Conservation (phyloP, 2,113 vertebrate genomes). For the Myodes glareolus region DNA sequence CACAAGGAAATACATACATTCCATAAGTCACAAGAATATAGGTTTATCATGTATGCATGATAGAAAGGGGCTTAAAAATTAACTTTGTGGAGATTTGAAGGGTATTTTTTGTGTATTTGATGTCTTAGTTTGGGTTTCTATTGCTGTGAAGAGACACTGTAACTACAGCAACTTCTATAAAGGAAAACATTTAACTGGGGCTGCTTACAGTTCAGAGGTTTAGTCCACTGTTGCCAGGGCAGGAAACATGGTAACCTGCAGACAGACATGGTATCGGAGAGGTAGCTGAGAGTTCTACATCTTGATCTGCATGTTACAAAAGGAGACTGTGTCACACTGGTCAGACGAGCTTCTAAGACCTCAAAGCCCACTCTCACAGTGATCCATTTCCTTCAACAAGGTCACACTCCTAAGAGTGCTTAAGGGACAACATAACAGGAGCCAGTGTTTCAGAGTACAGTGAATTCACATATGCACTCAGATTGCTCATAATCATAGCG, state of each 20-base stretch:
- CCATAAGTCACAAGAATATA: neutral
- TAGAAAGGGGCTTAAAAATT: constrained; percentile 25
- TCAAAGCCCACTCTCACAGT: neutral
- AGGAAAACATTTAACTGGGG: neutral
- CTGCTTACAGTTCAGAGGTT: neutral
- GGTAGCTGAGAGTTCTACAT: neutral
- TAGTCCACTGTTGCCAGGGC: neutral
- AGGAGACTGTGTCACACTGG: neutral
- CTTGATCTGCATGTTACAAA: neutral
- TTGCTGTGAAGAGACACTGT: neutral
- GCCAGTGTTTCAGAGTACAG: neutral
- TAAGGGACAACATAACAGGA: neutral
- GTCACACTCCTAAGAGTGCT: neutral
- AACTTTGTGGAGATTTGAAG: constrained; percentile 43
- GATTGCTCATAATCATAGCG: neutral
- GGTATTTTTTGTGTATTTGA: neutral
- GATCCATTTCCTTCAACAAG: neutral
- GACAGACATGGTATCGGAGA: neutral
- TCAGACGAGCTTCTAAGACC: neutral
- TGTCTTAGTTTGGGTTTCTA: neutral
- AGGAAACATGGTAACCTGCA: neutral
- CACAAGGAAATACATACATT: constrained; percentile 9
- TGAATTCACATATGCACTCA: neutral
- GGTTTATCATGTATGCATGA: neutral
- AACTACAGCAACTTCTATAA: neutral